Base-by-base conservation (phyloP, 1,140 invertebrate species). In the Teleogryllus occipitalis region DNA sequence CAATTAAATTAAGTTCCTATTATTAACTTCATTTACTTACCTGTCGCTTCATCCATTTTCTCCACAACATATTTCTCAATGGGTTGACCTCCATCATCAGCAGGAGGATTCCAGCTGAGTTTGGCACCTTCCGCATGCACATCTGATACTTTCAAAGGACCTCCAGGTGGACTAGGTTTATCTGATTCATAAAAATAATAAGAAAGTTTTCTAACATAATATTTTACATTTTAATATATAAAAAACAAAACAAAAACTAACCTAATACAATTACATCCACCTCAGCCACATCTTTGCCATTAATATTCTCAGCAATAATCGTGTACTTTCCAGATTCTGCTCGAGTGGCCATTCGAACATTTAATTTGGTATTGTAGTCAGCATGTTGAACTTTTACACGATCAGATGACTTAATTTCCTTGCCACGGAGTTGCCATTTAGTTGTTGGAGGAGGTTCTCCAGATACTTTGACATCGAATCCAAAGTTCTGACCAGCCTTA, bases 41-140 rank as follows among this genome's bases (percentile, higher is more conserved):
- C 96, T 21, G 95, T 96, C 72, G 92, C 92, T 85, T 97, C 93
- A 86, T 99, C 97, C 90, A 97, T 92, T 87, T 97, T 97, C 85
- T 99, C 97, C 75, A 98, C 93, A 18, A 97, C 87, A 84, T 98
- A 99, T 80, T 93, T 94, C 18, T 97, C 95, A 82, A 98, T 91
- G 8, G 95, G 95, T 82, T 94, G 92, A 12, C 96, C 95, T 49
- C 95, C 95, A 84, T 98, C 95, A 85, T 98, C 96, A 48, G 92
- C 90, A 6, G 97, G 97, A 81, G 95, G 94, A 82, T 92, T 95
- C 97, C 97, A 98, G 7, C 91, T 90, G 0, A 98, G 87, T 80
- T 92, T 95, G 81, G 93, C 94, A 48, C 95, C 95, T 81, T 97
- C 92, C 2, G 94, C 95, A 85, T 94, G 91, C 4, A 98, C 91